Evolutionary conservation across 2,113 vertebrate genomes (phyloP), one percentile per base, ranked within the genome.

Genomic region (Tupaia tana): DNA sequence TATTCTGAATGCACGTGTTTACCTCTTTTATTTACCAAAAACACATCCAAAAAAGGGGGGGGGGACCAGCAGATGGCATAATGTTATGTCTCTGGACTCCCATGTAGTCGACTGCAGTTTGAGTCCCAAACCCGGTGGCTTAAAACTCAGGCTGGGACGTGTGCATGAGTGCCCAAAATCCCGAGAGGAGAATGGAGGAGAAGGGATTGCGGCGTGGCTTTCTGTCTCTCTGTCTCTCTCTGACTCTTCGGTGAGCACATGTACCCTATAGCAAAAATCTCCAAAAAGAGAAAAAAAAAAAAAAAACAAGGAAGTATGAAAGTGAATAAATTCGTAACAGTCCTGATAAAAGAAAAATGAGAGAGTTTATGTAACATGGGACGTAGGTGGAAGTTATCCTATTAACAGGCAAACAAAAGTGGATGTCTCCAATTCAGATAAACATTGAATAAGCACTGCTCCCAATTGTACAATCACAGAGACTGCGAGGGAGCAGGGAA

Each of bases 11-110:
- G 9, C 16, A 84, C 11, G 43, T 81, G 69, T 95, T 92, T 93
- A 89, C 59, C 3, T 94, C 93, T 15, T 16, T 58, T 92, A 82
- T 64, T 89, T 94, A n/a, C 81, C 89, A 86, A 97, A 95, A 81
- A 43, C 4, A 12, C 69, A 86, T 6, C 81, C 7, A 12, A 78
- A 95, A 91, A 43, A 43, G 43, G 43, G 43, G 43, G 43, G 43
- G 43, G 43, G 43, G 43, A 43, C 43, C 43, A 43, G 43, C 43
- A 43, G 43, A 43, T 43, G 43, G 43, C 43, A 43, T 43, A 43
- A 43, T 43, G 43, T 43, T 43, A 43, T 43, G 43, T 43, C 43
- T 43, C 43, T 43, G 43, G 43, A 43, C 43, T 43, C 43, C 43
- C 43, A 43, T 3, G 43, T 43, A 43, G 43, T 43, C 43, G 6